These are phyloP conservation scores for Melitaea athalia DNA, from an alignment of 2,888 invertebrate genomes.

Conservation along the genomic window DNA sequence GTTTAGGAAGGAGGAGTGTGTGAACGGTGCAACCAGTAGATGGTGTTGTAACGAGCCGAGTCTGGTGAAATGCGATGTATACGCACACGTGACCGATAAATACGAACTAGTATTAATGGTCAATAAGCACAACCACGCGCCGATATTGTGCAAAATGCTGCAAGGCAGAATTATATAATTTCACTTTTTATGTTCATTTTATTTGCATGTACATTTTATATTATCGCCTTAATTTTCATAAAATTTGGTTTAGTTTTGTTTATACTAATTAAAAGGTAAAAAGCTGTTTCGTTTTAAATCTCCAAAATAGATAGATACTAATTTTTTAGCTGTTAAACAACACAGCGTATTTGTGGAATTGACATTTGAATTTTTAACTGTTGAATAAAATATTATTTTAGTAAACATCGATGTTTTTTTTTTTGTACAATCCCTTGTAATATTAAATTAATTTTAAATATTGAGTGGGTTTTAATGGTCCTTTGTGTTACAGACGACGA, in stretches of 20 bases:
- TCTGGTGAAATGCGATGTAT: conserved; percentile 60
- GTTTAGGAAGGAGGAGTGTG: conserved; percentile 57
- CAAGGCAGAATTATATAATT: conserved; percentile 61
- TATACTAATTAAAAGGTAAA: conserved; percentile 15
- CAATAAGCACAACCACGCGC: conserved; percentile 64
- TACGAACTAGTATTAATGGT: conserved; percentile 59
- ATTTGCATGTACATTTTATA: conserved; percentile 19
- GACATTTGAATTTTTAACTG: conserved; percentile 22
- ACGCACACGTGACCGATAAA: conserved; percentile 62
- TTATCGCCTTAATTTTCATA: neutral
- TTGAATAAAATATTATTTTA: conserved; percentile 24
- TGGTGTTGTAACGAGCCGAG: conserved; percentile 66
- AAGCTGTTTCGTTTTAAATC: conserved; percentile 29
- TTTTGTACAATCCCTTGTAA: neutral
- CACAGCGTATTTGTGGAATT: conserved; percentile 22
- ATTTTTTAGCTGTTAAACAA: conserved; percentile 3
- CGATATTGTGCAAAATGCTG: conserved; percentile 60
- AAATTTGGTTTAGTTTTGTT: conserved; percentile 8
- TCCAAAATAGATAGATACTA: conserved; percentile 18
- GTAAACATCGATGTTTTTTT: conserved; percentile 20
- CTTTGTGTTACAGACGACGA: conserved; percentile 15
- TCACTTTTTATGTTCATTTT: conserved; percentile 9
- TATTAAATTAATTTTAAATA: neutral
- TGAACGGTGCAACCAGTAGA: conserved; percentile 53
- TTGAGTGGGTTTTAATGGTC: neutral